Evolutionary conservation across 2,797 vertebrate species (phyloP).

Genomic region (Cynopterus sphinx): DNA sequence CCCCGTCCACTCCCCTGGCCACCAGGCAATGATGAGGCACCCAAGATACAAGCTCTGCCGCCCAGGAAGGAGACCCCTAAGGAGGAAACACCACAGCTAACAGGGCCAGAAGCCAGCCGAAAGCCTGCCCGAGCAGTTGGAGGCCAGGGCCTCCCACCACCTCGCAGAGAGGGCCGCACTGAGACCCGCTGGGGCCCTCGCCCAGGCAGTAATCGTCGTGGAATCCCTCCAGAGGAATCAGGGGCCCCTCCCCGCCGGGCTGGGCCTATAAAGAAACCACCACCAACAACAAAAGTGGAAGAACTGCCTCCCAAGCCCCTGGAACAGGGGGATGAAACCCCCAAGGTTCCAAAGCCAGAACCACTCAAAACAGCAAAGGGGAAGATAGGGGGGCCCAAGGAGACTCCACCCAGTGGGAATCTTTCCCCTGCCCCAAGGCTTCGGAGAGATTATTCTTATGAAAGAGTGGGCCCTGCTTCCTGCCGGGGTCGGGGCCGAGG

Average conservation of each 20-base stretch:
- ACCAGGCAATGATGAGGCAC: conserved; percentile 64
- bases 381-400: conserved; percentile 72
- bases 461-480: conserved; percentile 77
- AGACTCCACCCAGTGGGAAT: conserved; percentile 61
- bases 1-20: conserved; percentile 71
- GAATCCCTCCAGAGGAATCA: conserved; percentile 81
- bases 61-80: conserved; percentile 85
- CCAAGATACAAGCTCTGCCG: conserved; percentile 83
- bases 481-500: conserved; percentile 90
- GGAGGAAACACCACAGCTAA: conserved; percentile 80
- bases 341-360: conserved; percentile 76
- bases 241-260: conserved; percentile 85
- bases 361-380: conserved; percentile 72
- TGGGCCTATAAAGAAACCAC: conserved; percentile 93
- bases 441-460: conserved; percentile 88
- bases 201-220: conserved; percentile 88
- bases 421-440: conserved; percentile 77
- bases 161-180: conserved; percentile 90
- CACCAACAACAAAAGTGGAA: conserved; percentile 85
- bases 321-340: conserved; percentile 82
- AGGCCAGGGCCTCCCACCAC: conserved; percentile 66
- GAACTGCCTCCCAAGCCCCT: conserved; percentile 61
- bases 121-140: conserved; percentile 71
- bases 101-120: conserved; percentile 74
- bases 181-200: conserved; percentile 97